Conservation (phyloP, 2,888 invertebrate species). For the Orchesellides sinensis region DNA sequence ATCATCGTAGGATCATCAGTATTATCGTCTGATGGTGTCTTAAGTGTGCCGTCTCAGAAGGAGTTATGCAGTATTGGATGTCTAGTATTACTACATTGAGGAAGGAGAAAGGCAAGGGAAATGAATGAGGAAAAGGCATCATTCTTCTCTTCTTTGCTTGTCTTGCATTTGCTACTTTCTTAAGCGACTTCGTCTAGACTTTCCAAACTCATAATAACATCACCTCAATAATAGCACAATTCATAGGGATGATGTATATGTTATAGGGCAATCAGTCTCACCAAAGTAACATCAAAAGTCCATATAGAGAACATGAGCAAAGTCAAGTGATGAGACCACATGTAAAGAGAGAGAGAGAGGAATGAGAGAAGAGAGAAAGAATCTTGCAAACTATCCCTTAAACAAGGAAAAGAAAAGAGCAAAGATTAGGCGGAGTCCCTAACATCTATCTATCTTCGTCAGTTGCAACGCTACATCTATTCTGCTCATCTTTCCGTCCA, state of each 20-base stretch:
- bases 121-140: constrained; percentile 48
- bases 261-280: constrained; percentile 11
- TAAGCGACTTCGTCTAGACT: background rate
- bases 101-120: constrained; percentile 54
- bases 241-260: constrained; percentile 30
- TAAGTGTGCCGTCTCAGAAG: constrained; percentile 1
- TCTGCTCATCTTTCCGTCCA: constrained; percentile 70
- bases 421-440: constrained; percentile 74
- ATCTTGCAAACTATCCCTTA: constrained; percentile 45
- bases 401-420: constrained; percentile 68
- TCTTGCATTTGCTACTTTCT: constrained; percentile 36
- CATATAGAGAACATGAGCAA: constrained; percentile 25
- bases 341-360: constrained; percentile 16
- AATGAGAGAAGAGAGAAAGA: constrained; percentile 12
- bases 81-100: background rate
- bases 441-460: constrained; percentile 74
- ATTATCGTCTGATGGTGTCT: constrained; percentile 51
- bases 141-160: constrained; percentile 55
- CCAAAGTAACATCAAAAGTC: constrained; percentile 26
- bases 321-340: constrained; percentile 50
- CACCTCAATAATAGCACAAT: constrained; percentile 23
- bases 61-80: background rate
- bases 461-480: constrained; percentile 72
- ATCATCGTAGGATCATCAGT: constrained; percentile 52
- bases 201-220: background rate